Evolutionary conservation across 2,888 invertebrate genomes (phyloP), one percentile per base, ranked within the genome.

Genomic region (Drosophila anomalata): DNA sequence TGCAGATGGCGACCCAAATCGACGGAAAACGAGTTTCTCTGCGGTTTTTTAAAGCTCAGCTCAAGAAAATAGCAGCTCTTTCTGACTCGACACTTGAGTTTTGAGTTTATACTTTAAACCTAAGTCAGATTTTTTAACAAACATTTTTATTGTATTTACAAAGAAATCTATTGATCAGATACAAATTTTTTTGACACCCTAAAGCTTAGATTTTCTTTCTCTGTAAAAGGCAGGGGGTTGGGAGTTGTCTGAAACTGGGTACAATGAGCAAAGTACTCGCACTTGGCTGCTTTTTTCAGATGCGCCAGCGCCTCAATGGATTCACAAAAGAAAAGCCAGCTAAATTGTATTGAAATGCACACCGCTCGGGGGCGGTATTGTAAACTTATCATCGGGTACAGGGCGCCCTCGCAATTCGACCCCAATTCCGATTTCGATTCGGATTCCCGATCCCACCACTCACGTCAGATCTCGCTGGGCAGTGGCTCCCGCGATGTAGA

Each of bases 401-500:
- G 36, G 14, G 36, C n/a, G 36, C 36, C 36, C 36, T 36, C 14
- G 36, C 36, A 14, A n/a, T 6, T 5, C n/a, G 29, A 8, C 7
- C 36, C 36, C 14, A 36, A 7, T 14, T 14, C 36, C 41, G 51
- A 22, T 39, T 31, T 3, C 36, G 42, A 20, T 26, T 51, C 24
- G 22, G 22, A 26, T 26, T 26, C 29, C 29, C 29, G 9, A 29
- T 3, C 9, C 29, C 8, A 8, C 46, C 53, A 90, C 91, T 91
- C 76, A 91, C 91, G 76, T 87, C 56, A 95, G 73, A 92, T 97
- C 97, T 78, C 97, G 94, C 1, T 95, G 95, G 1, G 94, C 92
- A 1, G 97, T 97, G 88, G 93, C 94, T 48, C 94, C 87, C 31
- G 96, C 96, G 47, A 97, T 93, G 90, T 96, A 96, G 76, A 96